Base-by-base conservation (phyloP, 2,797 vertebrate genomes). In the Adelosebastes latens region DNA sequence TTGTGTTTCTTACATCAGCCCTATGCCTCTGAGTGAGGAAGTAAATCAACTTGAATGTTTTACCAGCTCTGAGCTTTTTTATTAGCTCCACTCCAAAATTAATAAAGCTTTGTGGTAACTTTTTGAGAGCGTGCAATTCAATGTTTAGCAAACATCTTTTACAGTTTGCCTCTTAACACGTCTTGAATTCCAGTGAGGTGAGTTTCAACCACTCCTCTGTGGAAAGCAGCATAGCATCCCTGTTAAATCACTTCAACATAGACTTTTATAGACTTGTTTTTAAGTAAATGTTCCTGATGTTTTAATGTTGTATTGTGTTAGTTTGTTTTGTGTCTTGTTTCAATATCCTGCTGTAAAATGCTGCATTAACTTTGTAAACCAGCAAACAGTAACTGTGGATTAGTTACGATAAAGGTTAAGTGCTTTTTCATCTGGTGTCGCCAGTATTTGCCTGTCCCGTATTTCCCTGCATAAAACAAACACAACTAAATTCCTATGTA, bases 201-300 rank as follows among this genome's bases (percentile, higher is more conserved):
- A 84, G 11, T 32, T 69, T 29, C 5, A 72, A 27, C 53, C 52
- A 34, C n/a, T 58, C 7, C 3, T 75, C 20, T 59, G 8, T 52
- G 5, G 3, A 72, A 79, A 74, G 36, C 65, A 39, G 22, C 11
- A 34, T 1, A 55, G 13, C 10, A 29, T 62, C n/a, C n/a, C 11
- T 20, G 69, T 39, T 65, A 83, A 81, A 77, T 70, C n/a, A 46
- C 16, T 62, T 62, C 59, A 69, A 70, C 59, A 72, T 2, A 70
- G 12, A 52, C 52, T 79, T 84, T 74, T 81, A 72, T 72, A 53
- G 56, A 61, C 52, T 60, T 77, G 73, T 67, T 87, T 85, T 69
- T 61, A 69, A 34, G 8, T 16, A 20, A 56, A 25, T n/a, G 9
- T 18, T 42, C 63, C 27, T 36, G 11, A 52, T 59, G 46, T 75